A percentile compares a stretch with the other conserved stretches of the same genome.
Evolutionary conservation across 2,888 invertebrate species (phyloP).

Genomic region (Agonopterix heracliana): DNA sequence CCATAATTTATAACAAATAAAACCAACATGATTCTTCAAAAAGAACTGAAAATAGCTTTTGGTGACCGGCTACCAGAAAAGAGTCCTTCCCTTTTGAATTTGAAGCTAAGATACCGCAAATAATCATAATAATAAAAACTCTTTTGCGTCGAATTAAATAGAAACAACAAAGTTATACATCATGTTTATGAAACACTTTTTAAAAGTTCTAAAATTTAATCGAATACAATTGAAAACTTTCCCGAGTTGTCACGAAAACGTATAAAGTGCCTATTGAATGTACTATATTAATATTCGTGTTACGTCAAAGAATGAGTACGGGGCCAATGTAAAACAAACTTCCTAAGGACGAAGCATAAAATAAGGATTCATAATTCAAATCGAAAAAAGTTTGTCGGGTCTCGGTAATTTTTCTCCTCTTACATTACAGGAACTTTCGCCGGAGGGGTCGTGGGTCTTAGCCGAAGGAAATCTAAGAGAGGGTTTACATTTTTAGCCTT

Average conservation of each 20-base stretch:
- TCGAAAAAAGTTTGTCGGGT: conserved; percentile 70
- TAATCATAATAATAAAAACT: too few relatives aligned
- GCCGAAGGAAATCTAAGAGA: conserved; percentile 67
- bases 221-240: too few relatives aligned
- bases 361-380: conserved; percentile 76
- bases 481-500: conserved; percentile 75
- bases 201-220: too few relatives aligned
- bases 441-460: conserved; percentile 59
- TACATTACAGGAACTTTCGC: conserved; percentile 67
- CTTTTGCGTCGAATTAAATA: too few relatives aligned
- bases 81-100: too few relatives aligned
- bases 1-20: too few relatives aligned
- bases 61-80: too few relatives aligned
- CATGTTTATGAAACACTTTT: too few relatives aligned
- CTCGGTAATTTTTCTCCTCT: conserved; percentile 74
- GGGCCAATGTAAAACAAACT: conserved; percentile 64
- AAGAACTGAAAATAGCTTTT: too few relatives aligned
- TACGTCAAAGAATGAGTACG: conserved; percentile 50
- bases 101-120: too few relatives aligned
- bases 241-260: not conserved
- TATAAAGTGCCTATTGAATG: conserved; percentile 26
- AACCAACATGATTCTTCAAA: too few relatives aligned
- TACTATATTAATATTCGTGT: conserved; percentile 51
- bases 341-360: conserved; percentile 62
- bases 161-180: too few relatives aligned